Evolutionary conservation across 2,888 invertebrate species (phyloP), one percentile per base, ranked within the genome.

Genomic region (Caenorhabditis doughertyi): DNA sequence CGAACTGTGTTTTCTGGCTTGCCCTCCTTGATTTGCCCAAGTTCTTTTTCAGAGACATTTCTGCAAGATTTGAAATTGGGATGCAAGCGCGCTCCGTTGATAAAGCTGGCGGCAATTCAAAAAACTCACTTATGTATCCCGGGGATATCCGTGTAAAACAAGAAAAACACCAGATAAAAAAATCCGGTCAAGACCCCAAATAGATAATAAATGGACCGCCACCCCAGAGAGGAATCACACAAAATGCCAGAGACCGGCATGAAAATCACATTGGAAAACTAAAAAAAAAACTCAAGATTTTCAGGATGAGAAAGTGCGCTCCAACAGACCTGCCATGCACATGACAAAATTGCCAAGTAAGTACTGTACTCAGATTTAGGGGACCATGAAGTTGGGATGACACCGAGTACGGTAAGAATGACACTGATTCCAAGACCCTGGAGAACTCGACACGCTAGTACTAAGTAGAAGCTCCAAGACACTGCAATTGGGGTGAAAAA

Each of bases 201-300:
- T 0, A 64, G 1, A 53, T 84, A 84, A 51, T 84, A 81, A 62
- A 84, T 68, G 16, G 76, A 72, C 2, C 68, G 21, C 84, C 84
- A 84, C 8, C 84, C 84, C 11, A 72, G 23, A 3, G 64, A 25
- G 0, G 81, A 77, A 49, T 72, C 81, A 29, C 84, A 84, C 0
- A 84, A 49, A 0, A 74, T 39, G 2, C 81, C 84, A 25, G 84
- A 74, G 27, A 81, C 49, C 3, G 84, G 84, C 80, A 81, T 84
- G 35, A 77, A 74, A n/a, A 84, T 51, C 25, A 84, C 62, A 44
- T 55, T 71, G 18, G 60, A 49, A 60, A 76, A 68, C 60, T 74
- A 49, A 16, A 65, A 67, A 16, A 68, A 42, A 60, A 76, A 68
- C 60, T 74, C 47, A 16, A 65, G 53, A 16, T 56, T 27, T 39